These are phyloP conservation scores for Irena cyanogastra DNA, from an alignment of 2,113 vertebrate genomes.

Conservation along the genomic window DNA sequence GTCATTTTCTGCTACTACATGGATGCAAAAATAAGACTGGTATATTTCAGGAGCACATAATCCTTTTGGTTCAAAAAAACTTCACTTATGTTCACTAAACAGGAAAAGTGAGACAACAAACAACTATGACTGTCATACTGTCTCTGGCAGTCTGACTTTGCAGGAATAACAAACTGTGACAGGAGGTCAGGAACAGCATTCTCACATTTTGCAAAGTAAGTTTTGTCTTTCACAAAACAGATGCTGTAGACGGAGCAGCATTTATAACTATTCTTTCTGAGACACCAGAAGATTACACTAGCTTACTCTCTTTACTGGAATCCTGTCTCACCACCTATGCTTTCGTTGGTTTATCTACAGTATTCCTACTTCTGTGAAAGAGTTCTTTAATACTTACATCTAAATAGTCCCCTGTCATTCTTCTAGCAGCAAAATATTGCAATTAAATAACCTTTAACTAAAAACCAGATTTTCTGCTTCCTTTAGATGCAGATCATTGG, in stretches of 20 bases:
- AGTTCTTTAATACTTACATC: background rate
- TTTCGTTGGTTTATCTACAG: background rate
- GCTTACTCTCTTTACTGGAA: background rate
- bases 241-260: conserved; percentile 12
- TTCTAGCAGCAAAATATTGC: background rate
- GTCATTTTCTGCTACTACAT: background rate
- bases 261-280: background rate
- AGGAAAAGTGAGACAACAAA: conserved; percentile 24
- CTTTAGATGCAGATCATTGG: background rate
- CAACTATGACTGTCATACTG: background rate
- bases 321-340: background rate
- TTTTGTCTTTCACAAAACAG: conserved; percentile 46
- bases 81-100: background rate
- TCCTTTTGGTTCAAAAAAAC: background rate
- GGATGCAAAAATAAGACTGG: conserved; percentile 14
- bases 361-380: background rate
- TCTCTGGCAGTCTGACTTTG: conserved; percentile 2
- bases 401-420: background rate
- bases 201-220: conserved; percentile 49
- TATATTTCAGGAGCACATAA: conserved; percentile 5
- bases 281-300: background rate
- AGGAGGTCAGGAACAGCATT: conserved; percentile 14
- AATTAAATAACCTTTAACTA: background rate
- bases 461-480: background rate
- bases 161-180: conserved; percentile 19